These are phyloP conservation scores for Stegostoma tigrinum DNA, from an alignment of 2,113 vertebrate species.

Conservation along the genomic window DNA sequence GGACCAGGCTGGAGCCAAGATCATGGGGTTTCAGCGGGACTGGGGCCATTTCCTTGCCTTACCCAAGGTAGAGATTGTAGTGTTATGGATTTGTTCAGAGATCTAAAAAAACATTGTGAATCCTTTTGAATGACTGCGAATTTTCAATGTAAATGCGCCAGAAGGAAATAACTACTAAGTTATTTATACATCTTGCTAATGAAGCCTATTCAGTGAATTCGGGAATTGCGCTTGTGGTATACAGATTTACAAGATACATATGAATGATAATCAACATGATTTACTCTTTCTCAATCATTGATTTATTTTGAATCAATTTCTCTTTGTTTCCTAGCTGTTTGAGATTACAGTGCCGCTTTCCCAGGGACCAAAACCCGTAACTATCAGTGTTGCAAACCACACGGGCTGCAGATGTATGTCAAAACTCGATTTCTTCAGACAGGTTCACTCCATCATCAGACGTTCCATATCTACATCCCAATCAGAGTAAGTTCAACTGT, in stretches of 20 bases:
- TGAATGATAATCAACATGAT: not conserved
- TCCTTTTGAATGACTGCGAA: too few species aligned
- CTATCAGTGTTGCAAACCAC: slow-evolving; percentile 92
- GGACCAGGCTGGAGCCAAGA: too few species aligned
- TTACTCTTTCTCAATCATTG: not conserved
- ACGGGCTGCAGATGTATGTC: slow-evolving; percentile 93
- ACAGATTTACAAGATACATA: not conserved
- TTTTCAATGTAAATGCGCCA: not conserved
- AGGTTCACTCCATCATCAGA: slow-evolving; percentile 91
- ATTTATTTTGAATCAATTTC: slow-evolving; percentile 42
- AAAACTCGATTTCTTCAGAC: slow-evolving; percentile 86
- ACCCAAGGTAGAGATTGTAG: too few species aligned
- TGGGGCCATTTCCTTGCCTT: too few species aligned
- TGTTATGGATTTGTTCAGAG: too few species aligned
- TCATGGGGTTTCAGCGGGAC: too few species aligned
- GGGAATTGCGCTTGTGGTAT: not conserved
- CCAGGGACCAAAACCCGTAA: slow-evolving; percentile 83
- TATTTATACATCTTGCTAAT: not conserved
- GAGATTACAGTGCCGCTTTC: slow-evolving; percentile 90
- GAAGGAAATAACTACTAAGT: not conserved
- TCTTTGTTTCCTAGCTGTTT: slow-evolving; percentile 69
- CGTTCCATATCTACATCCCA: slow-evolving; percentile 69
- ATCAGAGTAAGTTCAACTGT: slow-evolving; percentile 69
- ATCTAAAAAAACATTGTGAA: too few species aligned
- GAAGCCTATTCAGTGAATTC: not conserved